Base-by-base conservation (phyloP, 1,140 invertebrate species). In the Steinernema feltiae region DNA sequence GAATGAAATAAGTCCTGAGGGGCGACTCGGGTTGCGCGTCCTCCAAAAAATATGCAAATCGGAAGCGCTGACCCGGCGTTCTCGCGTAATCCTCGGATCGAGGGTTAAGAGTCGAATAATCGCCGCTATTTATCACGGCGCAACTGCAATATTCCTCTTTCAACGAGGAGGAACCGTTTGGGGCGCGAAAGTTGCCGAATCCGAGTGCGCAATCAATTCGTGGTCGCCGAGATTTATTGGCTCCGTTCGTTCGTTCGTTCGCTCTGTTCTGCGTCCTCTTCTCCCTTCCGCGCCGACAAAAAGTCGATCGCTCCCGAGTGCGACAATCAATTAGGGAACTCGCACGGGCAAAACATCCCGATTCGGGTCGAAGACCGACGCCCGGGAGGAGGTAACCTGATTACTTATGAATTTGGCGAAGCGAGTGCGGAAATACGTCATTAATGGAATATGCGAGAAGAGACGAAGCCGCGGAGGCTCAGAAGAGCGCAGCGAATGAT, bases 311-410 rank as follows among this genome's bases (percentile, higher is more conserved):
- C 35, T 41, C 53, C 53, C 53, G 53, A 63, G 53, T 63, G 15
- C 53, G 24, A 63, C 53, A 63, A 63, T 63, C 53, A 63, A 63
- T 63, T 63, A 63, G 53, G 53, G 24, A 41, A 7, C 35, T 41
- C 35, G 35, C 7, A 7, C 35, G 7, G 7, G 18, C 35, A 63
- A 63, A 63, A 63, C 53, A 63, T 15, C 53, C 53, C 53, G 53
- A 63, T 63, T 63, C 24, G 24, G 53, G 35, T 41, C 7, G 35
- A 41, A 41, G 53, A n/a, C n/a, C 53, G 53, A 3, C 53, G 53
- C 53, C 53, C 7, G 24, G 24, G 53, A 27, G 3, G 15, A 63
- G 15, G 53, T 63, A 63, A 27, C 53, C 53, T 63, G 24, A 63
- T 63, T 63, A 63, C 24, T 63, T 63, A 63, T 63, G 53, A 63